These are phyloP conservation scores for Chloroceryle aenea DNA, from an alignment of 2,113 vertebrate genomes.

Conservation along the genomic window DNA sequence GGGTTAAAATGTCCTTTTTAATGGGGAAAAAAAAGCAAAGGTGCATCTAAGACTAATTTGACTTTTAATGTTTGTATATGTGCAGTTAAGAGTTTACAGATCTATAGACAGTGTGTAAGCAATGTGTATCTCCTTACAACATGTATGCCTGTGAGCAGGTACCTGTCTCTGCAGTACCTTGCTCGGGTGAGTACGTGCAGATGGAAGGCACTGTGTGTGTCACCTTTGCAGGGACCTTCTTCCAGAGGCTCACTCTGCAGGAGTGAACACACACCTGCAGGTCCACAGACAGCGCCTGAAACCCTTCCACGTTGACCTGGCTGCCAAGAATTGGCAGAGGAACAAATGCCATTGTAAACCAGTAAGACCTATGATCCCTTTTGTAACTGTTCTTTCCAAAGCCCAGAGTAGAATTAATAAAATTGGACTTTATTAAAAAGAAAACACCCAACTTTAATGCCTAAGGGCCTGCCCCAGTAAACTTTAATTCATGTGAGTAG, in stretches of 20 bases:
- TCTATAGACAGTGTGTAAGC: neutral
- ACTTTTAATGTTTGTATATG: constrained; percentile 71
- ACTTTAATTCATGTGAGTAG: neutral
- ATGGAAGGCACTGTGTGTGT: neutral
- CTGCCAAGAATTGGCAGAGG: neutral
- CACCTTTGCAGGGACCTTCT: neutral
- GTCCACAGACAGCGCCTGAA: neutral
- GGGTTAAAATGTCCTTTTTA: constrained; percentile 44
- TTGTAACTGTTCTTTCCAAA: neutral
- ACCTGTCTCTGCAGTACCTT: neutral
- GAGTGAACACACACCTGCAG: neutral
- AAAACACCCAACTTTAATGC: neutral
- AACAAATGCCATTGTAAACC: neutral
- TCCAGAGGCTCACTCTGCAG: neutral
- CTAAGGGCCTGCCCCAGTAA: neutral
- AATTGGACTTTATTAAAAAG: neutral
- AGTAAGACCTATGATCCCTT: neutral
- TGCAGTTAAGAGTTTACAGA: constrained; percentile 38
- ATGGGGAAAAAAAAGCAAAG: neutral
- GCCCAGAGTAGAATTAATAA: neutral
- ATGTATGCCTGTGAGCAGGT: neutral
- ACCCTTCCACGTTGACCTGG: neutral
- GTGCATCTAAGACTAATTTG: constrained; percentile 62
- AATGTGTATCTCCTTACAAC: neutral
- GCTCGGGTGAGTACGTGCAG: neutral